phyloP scores from a whole-genome alignment of 2,113 vertebrate genomes.

The Tachycineta bicolor region DNA sequence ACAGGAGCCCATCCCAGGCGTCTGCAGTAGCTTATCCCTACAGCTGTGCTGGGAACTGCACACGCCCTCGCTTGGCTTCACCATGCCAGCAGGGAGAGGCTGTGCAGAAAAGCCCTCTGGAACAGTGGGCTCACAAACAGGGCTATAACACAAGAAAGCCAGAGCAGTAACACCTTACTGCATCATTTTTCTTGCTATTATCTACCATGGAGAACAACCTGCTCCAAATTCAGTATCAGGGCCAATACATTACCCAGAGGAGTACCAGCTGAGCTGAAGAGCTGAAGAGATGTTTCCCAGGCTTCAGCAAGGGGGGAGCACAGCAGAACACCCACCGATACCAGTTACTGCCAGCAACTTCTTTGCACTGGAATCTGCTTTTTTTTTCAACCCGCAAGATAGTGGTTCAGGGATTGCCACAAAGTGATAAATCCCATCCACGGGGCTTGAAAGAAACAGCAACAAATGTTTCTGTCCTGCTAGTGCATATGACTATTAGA shows the following conservation, averaged over 20 bases:
- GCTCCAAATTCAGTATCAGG: neutral
- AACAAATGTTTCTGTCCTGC: neutral
- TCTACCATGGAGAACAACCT: neutral
- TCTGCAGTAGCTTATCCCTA: neutral
- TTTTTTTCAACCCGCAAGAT: neutral
- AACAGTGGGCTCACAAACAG: neutral
- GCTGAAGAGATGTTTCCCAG: neutral
- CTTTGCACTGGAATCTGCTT: neutral
- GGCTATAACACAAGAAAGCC: neutral
- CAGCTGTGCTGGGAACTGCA: neutral
- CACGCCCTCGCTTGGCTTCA: fast-evolving
- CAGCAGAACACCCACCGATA: neutral
- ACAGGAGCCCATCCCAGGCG: neutral
- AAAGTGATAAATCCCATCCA: neutral
- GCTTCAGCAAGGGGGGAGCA: fast-evolving
- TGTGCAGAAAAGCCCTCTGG: neutral
- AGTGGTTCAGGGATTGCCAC: neutral
- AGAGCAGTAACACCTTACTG: neutral
- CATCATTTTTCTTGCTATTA: neutral
- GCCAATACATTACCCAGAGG: neutral
- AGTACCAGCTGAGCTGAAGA: neutral
- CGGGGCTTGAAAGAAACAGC: neutral
- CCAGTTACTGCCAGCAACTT: neutral
- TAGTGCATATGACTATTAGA: neutral
- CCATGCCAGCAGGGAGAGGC: fast-evolving